Evolutionary conservation across 2,113 vertebrate species (phyloP), one percentile per base, ranked within the genome.

Genomic region (Pavo muticus): DNA sequence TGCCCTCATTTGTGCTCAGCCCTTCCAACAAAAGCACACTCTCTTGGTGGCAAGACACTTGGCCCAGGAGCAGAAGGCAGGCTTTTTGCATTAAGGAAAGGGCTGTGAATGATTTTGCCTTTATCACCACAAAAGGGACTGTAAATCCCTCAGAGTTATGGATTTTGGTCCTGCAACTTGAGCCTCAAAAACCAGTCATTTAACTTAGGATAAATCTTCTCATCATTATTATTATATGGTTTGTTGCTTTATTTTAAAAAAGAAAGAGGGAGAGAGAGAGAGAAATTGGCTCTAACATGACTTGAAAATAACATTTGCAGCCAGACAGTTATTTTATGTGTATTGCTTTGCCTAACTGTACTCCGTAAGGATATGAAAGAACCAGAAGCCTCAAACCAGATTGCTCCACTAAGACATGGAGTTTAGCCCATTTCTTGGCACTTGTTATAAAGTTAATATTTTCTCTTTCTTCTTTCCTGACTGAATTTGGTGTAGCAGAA

Each of bases 91-190:
- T 94, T 77, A 87, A 84, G 42, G 63, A 78, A 91, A 93, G 63
- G 81, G 9, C 81, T 96, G 91, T 60, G 85, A 89, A 82, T 82
- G 87, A 91, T 94, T 89, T 89, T 80, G 88, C 64, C 88, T 91
- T 84, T 93, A 93, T 87, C 93, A 87, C 75, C 87, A 83, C 86
- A 87, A 75, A 92, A 94, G 54, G 56, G 35, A 52, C 83, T 94
- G 80, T 82, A 94, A 94, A 92, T 92, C 92, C 84, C 90, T 82
- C 56, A 56, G 39, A 84, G 70, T 94, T 91, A 70, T 24, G 67
- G 84, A 37, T 82, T 85, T 69, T 85, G 69, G 23, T 71, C 79
- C 75, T 78, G 90, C 87, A 94, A 92, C 45, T 73, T 60, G 78
- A 94, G 84, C n/a, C 50, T 61, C 79, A 20, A 23, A 78, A 74